Evolutionary conservation across 2,797 vertebrate species (phyloP), one percentile per base, ranked within the genome.

Genomic region (Carapus acus): DNA sequence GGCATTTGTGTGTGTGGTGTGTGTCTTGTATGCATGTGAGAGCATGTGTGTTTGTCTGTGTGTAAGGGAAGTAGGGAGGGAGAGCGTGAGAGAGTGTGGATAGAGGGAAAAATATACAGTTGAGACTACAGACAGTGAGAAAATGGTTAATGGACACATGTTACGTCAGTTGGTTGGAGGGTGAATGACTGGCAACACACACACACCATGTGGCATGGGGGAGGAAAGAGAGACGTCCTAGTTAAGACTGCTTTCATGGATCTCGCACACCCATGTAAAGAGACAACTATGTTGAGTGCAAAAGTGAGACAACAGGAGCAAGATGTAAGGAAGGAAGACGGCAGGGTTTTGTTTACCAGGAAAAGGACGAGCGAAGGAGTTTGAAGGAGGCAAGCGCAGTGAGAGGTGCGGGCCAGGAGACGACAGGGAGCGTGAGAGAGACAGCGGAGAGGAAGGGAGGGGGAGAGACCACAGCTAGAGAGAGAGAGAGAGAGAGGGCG

Each of bases 201-300:
- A 59, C 55, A 71, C 3, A 22, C 57, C 46, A 52, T 63, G 46
- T 22, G 37, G 46, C n/a, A 33, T 57, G 51, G 51, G 59, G 59
- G 48, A 65, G 67, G 49, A 59, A 56, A 67, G 72, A 61, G 54
- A 64, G 37, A 58, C 41, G 18, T 37, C 56, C 38, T 44, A 41
- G 67, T 62, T 67, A 52, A 54, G 54, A 49, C 63, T 65, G 63
- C 65, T 67, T 69, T 61, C 67, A 59, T 67, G 60, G 60, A 70
- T 76, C 73, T 63, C 50, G 62, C 69, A 67, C 58, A 54, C 44
- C 70, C 66, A 73, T 57, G 60, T 70, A 69, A 65, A 73, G 49
- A 17, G 33, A 64, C 48, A 60, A 71, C 41, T 68, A 54, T 27
- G 43, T 7, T 7, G 50, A 71, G 64, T 14, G 17, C 20, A 17